These are phyloP conservation scores for Jordanella pulchra DNA, from an alignment of 2,797 vertebrate genomes.

Conservation along the genomic window DNA sequence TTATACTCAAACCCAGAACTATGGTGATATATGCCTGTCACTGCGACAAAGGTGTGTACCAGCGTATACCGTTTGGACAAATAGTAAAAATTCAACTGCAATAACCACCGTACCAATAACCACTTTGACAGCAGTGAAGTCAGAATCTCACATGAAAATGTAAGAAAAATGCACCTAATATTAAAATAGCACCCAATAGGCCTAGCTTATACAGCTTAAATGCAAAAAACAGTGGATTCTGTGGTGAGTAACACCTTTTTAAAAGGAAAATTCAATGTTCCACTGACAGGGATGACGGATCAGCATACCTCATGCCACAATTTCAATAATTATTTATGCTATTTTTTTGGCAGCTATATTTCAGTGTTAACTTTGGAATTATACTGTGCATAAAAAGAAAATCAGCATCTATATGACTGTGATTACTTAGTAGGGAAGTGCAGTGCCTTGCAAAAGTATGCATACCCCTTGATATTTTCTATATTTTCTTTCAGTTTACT, in stretches of 20 bases:
- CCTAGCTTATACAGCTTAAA: no score
- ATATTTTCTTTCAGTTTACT: not conserved
- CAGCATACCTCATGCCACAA: slow-evolving; percentile 27
- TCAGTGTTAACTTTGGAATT: slow-evolving; percentile 17
- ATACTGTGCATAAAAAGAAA: slow-evolving; percentile 35
- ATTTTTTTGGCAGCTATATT: slow-evolving; percentile 27
- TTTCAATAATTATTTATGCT: slow-evolving; percentile 8
- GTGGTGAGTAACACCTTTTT: no score
- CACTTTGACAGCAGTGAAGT: no score
- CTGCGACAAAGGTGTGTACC: not conserved
- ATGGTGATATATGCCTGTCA: slow-evolving; percentile 5
- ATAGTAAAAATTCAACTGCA: no score
- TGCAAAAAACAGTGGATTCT: no score
- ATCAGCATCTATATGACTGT: slow-evolving; percentile 18
- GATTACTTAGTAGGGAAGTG: slow-evolving; percentile 36
- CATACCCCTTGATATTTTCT: not conserved
- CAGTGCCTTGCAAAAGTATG: slow-evolving; percentile 5
- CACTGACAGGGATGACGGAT: slow-evolving; percentile 6
- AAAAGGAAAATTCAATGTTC: slow-evolving; percentile 1
- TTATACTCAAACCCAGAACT: slow-evolving; percentile 25
- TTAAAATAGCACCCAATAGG: no score
- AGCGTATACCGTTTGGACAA: no score
- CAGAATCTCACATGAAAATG: no score
- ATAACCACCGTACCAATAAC: no score
- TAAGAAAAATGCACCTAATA: no score